Conservation (phyloP, 2,113 vertebrate species). For the Ptychochromis oligacanthus region DNA sequence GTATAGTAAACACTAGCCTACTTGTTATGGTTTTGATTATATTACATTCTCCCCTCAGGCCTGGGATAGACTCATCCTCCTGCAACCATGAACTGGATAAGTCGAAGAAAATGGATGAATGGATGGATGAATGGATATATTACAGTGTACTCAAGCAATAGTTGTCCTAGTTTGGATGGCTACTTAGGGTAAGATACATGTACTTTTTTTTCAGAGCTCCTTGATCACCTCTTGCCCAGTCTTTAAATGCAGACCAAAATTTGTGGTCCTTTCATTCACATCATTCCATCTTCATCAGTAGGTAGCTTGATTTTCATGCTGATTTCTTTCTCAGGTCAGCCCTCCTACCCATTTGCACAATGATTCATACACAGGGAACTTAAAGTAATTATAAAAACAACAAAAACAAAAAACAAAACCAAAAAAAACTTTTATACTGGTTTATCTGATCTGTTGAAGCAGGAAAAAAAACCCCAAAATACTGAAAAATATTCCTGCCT, state of each 20-base stretch:
- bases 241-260: neutral
- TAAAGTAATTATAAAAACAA: too few species aligned
- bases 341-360: rapidly evolving
- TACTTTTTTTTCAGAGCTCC: neutral
- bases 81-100: neutral
- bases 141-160: neutral
- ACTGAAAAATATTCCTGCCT: neutral
- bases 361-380: neutral
- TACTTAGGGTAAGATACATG: neutral
- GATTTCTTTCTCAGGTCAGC: neutral
- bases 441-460: neutral
- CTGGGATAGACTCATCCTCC: neutral
- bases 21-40: neutral
- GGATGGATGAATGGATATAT: neutral
- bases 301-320: neutral
- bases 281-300: neutral
- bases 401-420: neutral
- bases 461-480: neutral
- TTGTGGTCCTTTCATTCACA: neutral
- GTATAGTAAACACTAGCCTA: neutral
- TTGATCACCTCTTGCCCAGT: neutral
- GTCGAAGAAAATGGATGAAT: neutral
- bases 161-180: neutral
- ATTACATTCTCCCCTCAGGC: neutral
- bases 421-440: neutral